phyloP scores from a whole-genome alignment of 2,888 invertebrate species.

The Dorcus parallelipipedus region DNA sequence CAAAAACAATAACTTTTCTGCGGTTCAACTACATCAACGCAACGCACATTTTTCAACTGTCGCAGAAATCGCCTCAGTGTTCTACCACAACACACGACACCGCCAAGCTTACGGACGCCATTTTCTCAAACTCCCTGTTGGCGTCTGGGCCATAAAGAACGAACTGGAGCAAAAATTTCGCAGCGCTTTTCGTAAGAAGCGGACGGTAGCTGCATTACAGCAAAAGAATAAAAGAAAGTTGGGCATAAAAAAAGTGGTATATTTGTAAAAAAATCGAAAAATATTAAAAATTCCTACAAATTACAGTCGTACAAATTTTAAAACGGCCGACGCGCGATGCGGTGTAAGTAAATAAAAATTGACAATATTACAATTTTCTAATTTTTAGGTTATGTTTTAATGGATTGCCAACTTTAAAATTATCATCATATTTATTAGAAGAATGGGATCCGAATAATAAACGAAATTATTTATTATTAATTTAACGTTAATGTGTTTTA shows the following conservation, averaged over 20 bases:
- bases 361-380: neutral
- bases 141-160: constrained; percentile 42
- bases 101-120: constrained; percentile 49
- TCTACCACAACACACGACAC: constrained; percentile 46
- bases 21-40: constrained; percentile 61
- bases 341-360: neutral
- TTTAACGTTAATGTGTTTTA: no score
- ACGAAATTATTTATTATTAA: no score
- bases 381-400: neutral
- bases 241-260: no score
- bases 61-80: constrained; percentile 40
- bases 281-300: no score
- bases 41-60: constrained; percentile 44
- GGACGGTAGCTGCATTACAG: constrained; percentile 24
- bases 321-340: no score
- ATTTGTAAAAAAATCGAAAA: no score
- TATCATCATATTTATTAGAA: no score
- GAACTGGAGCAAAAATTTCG: constrained; percentile 26
- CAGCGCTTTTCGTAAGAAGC: constrained; percentile 20
- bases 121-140: constrained; percentile 47
- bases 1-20: constrained; percentile 61
- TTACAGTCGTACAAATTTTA: no score
- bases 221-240: constrained; percentile 13
- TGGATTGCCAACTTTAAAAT: no score
- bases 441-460: no score